phyloP scores from a whole-genome alignment of 2,113 vertebrate species.

The Sinocyclocheilus grahami region DNA sequence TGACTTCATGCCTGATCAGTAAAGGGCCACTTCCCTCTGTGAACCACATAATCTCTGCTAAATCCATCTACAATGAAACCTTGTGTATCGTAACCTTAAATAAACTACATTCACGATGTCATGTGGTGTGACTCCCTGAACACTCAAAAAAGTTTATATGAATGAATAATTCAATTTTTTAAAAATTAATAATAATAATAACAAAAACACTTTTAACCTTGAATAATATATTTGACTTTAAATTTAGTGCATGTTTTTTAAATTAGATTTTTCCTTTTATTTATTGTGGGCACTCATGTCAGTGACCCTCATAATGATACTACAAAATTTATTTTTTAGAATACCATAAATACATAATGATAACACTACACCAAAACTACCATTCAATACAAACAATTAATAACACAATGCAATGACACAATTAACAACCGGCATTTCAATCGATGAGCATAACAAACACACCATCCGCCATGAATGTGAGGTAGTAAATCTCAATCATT shows the following conservation, averaged over 20 bases:
- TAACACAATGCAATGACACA: background rate
- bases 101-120: background rate
- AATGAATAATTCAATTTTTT: background rate
- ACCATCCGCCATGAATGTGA: background rate
- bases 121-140: background rate
- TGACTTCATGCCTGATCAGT: slow-evolving; percentile 62
- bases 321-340: background rate
- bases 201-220: background rate
- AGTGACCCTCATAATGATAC: background rate
- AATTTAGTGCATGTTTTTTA: background rate
- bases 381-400: background rate
- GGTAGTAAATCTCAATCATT: slow-evolving; percentile 45
- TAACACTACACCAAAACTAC: background rate
- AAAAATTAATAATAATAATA: no score
- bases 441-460: slow-evolving; percentile 23
- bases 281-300: background rate
- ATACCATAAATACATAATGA: no score
- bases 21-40: slow-evolving; percentile 60
- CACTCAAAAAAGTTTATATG: background rate
- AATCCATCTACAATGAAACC: slow-evolving; percentile 58
- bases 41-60: slow-evolving; percentile 66
- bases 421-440: background rate
- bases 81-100: slow-evolving; percentile 18
- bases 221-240: background rate
- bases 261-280: background rate